Percentiles rank a stretch among this genome's conserved stretches.
Evolutionary conservation across 1,140 invertebrate genomes (phyloP).

Genomic region (Drosophila dunni): DNA sequence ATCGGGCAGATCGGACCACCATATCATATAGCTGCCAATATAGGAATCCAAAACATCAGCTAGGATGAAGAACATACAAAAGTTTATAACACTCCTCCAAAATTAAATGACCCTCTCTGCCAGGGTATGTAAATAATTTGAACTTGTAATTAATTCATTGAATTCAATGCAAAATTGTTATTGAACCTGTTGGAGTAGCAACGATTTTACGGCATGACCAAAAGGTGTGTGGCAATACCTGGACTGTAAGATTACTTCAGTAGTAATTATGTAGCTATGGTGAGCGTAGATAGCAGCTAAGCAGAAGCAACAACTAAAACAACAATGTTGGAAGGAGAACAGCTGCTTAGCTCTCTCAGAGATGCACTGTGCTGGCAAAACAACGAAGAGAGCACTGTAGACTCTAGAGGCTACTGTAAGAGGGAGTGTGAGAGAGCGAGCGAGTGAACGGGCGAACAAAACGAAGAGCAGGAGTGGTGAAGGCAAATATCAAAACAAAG

Average conservation of each 20-base stretch:
- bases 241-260: background rate
- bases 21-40: too few species aligned
- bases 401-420: background rate
- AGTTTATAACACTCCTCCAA: too few species aligned
- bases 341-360: constrained; percentile 9
- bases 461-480: constrained; percentile 1
- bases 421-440: constrained; percentile 8
- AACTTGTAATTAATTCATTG: too few species aligned
- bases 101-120: too few species aligned
- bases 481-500: constrained; percentile 64
- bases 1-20: too few species aligned
- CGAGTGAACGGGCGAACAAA: constrained; percentile 22
- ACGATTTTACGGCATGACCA: background rate
- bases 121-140: too few species aligned
- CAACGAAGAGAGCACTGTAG: background rate
- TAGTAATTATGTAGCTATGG: background rate
- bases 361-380: constrained; percentile 28
- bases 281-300: background rate
- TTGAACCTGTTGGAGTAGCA: background rate
- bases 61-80: too few species aligned
- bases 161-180: too few species aligned
- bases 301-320: background rate
- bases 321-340: background rate
- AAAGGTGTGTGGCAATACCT: background rate
- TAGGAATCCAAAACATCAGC: too few species aligned